These are phyloP conservation scores for Syngnathus rostellatus DNA, from an alignment of 2,797 vertebrate genomes.

Conservation along the genomic window DNA sequence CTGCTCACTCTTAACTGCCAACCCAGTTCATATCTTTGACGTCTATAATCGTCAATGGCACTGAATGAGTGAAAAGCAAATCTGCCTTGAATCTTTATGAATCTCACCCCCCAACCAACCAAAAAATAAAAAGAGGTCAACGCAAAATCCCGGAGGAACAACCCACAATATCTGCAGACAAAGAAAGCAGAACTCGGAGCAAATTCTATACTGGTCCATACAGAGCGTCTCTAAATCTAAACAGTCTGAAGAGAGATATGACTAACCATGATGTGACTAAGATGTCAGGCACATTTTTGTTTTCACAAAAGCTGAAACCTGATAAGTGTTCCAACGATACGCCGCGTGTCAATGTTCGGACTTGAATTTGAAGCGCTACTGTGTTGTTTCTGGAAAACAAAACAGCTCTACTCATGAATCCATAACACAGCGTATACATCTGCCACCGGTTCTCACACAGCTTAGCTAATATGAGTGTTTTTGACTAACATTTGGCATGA, in stretches of 20 bases:
- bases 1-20: constrained; percentile 52
- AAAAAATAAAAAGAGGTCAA: constrained; percentile 18
- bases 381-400: constrained; percentile 19
- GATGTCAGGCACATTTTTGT: constrained; percentile 24
- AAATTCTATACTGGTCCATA: constrained; percentile 21
- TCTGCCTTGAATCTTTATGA: constrained; percentile 41
- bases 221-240: constrained; percentile 42
- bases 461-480: constrained; percentile 26
- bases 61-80: too few species aligned
- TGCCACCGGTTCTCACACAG: constrained; percentile 25
- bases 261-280: constrained; percentile 57
- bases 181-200: constrained; percentile 42
- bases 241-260: constrained; percentile 59
- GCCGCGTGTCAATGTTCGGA: constrained; percentile 20
- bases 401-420: constrained; percentile 22
- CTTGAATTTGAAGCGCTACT: constrained; percentile 8
- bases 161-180: constrained; percentile 1
- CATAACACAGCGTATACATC: constrained; percentile 24
- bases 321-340: constrained; percentile 21
- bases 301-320: constrained; percentile 15
- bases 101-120: constrained; percentile 19
- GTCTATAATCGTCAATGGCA: too few species aligned
- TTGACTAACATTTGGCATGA: constrained; percentile 47
- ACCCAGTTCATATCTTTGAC: constrained; percentile 21
- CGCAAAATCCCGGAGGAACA: constrained; percentile 19